Percentiles rank a stretch among this genome's conserved stretches.
Evolutionary conservation across 2,113 vertebrate species (phyloP).

Genomic region (Calyptomena viridis): DNA sequence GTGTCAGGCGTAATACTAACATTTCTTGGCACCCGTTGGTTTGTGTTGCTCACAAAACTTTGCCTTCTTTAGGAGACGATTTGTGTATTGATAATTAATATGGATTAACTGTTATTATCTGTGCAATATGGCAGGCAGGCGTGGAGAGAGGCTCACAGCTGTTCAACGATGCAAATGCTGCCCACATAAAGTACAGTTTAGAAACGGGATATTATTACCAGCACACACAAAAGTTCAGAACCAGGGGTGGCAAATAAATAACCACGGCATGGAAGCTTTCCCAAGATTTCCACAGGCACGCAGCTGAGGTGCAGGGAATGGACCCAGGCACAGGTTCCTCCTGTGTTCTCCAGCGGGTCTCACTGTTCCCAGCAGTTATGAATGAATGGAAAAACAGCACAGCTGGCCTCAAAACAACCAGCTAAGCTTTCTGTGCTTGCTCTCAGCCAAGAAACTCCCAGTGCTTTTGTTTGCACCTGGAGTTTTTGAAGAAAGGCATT

Average conservation of each 20-base stretch:
- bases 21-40: slow-evolving; percentile 59
- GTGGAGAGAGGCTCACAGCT: slow-evolving; percentile 65
- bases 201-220: slow-evolving; percentile 58
- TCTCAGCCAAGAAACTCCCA: slow-evolving; percentile 37
- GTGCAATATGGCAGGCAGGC: slow-evolving; percentile 67
- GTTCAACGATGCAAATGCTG: slow-evolving; percentile 75
- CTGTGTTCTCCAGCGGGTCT: background rate
- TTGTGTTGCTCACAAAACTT: slow-evolving; percentile 46
- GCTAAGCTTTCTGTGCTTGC: background rate
- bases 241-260: slow-evolving; percentile 37
- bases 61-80: slow-evolving; percentile 62
- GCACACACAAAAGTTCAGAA: slow-evolving; percentile 25
- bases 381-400: slow-evolving; percentile 11
- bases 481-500: background rate
- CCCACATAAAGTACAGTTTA: slow-evolving; percentile 62
- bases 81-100: slow-evolving; percentile 78
- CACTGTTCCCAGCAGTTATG: background rate
- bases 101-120: slow-evolving; percentile 76
- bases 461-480: background rate
- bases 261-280: background rate
- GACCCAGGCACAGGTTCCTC: background rate
- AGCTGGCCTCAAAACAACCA: slow-evolving; percentile 29
- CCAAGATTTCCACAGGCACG: background rate
- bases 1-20: slow-evolving; percentile 65
- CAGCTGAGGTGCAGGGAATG: background rate